These are phyloP conservation scores for Lepus oiostolus DNA, from an alignment of 2,797 vertebrate genomes.

Conservation along the genomic window DNA sequence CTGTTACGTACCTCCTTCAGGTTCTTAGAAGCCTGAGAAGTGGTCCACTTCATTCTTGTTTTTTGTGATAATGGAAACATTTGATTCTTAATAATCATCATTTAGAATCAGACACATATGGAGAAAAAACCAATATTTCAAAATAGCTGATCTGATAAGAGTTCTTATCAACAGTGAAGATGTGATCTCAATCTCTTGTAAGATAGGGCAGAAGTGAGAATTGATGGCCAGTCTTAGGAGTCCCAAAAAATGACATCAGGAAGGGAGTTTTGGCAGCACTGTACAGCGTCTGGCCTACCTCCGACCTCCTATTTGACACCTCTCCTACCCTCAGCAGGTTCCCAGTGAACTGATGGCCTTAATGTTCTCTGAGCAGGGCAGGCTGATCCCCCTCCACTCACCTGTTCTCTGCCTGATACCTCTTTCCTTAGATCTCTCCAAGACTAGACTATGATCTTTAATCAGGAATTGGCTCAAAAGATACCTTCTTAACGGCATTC, in stretches of 20 bases:
- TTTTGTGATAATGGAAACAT: conserved; percentile 28
- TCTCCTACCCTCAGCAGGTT: not conserved
- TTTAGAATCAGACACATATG: not conserved
- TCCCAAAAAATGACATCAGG: not conserved
- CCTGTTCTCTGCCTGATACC: not conserved
- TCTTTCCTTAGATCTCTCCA: not conserved
- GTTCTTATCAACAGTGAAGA: not conserved
- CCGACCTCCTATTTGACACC: not conserved
- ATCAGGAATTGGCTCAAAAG: not conserved
- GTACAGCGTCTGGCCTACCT: not conserved
- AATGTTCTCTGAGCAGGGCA: not conserved
- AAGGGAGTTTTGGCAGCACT: not conserved
- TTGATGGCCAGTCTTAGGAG: not conserved
- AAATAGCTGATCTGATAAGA: not conserved
- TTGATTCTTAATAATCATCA: conserved; percentile 14
- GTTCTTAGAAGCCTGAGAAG: not conserved
- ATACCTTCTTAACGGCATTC: not conserved
- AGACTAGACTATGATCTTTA: not conserved
- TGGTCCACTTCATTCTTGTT: not conserved
- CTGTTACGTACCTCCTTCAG: not conserved
- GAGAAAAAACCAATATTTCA: not conserved
- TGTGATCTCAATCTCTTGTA: not conserved
- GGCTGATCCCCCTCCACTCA: accelerated
- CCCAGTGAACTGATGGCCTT: not conserved
- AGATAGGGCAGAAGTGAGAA: not conserved